Evolutionary conservation across 2,113 vertebrate species (phyloP), one percentile per base, ranked within the genome.

Genomic region (Polypterus senegalus): DNA sequence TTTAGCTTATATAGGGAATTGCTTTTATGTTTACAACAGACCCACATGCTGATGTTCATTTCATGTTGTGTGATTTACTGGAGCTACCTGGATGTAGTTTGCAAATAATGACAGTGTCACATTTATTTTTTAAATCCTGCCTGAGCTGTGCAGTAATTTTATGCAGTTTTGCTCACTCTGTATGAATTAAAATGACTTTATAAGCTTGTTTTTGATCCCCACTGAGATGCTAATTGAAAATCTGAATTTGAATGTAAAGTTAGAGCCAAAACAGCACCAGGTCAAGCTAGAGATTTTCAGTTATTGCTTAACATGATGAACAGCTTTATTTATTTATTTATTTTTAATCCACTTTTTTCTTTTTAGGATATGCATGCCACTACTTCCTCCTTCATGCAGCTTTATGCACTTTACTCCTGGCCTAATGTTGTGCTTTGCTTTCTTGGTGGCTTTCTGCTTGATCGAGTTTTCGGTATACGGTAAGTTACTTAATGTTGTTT

Each of bases 321-420:
- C 43, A 11, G 6, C 6, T 44, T 51, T 27, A 27, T 3, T 46
- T 45, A 3, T 48, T 8, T 46, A 9, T n/a, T 4, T 67, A 5
- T 58, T 9, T 48, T 54, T 3, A 44, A 7, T 10, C 5, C 6
- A 10, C 4, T 4, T 53, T n/a, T 49, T 5, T 46, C 8, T 63
- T 5, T 61, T 44, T 45, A 99, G 96, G 93, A 97, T 61, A 89
- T 99, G 92, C 82, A 84, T 60, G 72, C 94, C 72, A 92, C 88
- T 78, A 97, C 95, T 0, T 82, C 87, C 0, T 67, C 73, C 51
- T 99, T 99, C 81, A 99, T 99, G 96, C 81, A 92, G 0, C 81
- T 99, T 5, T 99, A 99, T 9, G 91, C 96, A 49, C 97, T 93
- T 92, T 99, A 99, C 70, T 99, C 96, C 3, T 98, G 96, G 96